Evolutionary conservation across 2,888 invertebrate species (phyloP), one percentile per base, ranked within the genome.

Genomic region (Xanthia togata): DNA sequence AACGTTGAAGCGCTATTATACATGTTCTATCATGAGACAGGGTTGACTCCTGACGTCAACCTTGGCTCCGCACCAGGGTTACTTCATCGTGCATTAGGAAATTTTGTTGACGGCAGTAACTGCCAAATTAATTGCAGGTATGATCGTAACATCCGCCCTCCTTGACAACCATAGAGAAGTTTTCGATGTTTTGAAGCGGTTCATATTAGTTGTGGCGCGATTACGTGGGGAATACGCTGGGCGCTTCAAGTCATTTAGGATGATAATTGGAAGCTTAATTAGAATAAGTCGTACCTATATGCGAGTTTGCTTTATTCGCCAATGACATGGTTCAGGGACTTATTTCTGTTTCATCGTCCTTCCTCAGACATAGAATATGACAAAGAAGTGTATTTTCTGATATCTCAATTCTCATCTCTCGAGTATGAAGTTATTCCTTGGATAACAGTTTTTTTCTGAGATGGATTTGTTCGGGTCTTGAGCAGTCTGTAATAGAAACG

Each of bases 51-150:
- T 20, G 47, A 47, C 17, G 23, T 50, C 50, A 23, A 50, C 8
- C 50, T 44, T 73, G 20, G 44, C n/a, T n/a, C 11, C 14, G 1
- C 57, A 5, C 31, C 57, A 75, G 31, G 62, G 62, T 50, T 70
- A 31, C 55, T 70, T 35, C 35, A 47, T 64, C 79, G 60, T 75
- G 78, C 73, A 71, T 72, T 74, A 80, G 65, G 73, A 78, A 53
- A 75, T 57, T 59, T 76, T 70, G 78, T 81, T 78, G 72, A 73
- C 71, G 63, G 35, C 50, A 23, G 17, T 73, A 76, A 88, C 73
- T 60, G 81, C 73, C 70, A 71, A 82, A 87, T 84, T 87, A 89
- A 89, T 86, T 82, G 81, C 83, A 71, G 47, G 75, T 70, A 75
- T 79, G 62, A 78, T 86, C 76, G 76, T 84, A 80, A 82, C 74